phyloP scores from a whole-genome alignment of 2,113 vertebrate genomes.

The Acrocephalus kingi region DNA sequence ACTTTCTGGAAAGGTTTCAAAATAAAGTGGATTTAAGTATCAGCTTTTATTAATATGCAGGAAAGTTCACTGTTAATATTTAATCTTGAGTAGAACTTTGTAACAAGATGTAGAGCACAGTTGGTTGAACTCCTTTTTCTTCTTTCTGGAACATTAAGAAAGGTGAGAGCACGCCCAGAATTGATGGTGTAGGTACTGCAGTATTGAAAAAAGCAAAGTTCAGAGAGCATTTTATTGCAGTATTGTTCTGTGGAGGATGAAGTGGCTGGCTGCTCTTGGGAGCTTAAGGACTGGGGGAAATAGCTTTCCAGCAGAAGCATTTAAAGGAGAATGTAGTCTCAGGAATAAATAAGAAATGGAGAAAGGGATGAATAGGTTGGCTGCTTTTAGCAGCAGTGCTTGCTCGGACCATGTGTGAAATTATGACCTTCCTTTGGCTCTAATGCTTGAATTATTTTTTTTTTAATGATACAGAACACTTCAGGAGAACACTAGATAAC shows the following conservation, averaged over 20 bases:
- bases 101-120: background rate
- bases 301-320: background rate
- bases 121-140: background rate
- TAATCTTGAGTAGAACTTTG: slow-evolving; percentile 5
- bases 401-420: background rate
- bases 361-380: background rate
- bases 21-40: slow-evolving; percentile 26
- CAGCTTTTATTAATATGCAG: slow-evolving; percentile 18
- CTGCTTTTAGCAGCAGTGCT: background rate
- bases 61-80: background rate
- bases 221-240: background rate
- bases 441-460: background rate
- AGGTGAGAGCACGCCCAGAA: background rate
- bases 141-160: background rate
- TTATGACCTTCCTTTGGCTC: background rate
- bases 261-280: background rate
- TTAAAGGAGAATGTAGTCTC: background rate
- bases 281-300: background rate
- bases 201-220: background rate
- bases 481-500: background rate
- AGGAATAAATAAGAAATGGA: background rate
- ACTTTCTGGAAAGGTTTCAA: slow-evolving; percentile 24
- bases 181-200: background rate
- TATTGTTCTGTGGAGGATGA: background rate
- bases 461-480: background rate